Base-by-base conservation (phyloP, 2,888 invertebrate genomes). In the Strigamia maritima region DNA sequence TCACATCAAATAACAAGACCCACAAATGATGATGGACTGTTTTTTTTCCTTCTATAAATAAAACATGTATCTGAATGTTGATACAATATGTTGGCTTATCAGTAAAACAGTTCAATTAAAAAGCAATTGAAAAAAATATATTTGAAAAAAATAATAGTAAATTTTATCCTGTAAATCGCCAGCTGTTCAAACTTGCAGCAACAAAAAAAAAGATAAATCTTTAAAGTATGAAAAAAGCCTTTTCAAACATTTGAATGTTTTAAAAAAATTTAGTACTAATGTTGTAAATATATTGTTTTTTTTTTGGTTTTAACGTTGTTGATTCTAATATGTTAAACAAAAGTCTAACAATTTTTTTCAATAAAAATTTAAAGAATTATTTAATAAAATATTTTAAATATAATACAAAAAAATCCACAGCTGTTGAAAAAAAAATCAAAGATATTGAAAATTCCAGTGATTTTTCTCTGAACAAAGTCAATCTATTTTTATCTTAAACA, bases 111-210 rank as follows among this genome's bases (percentile, higher is more conserved):
- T 65, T 26, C 26, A 26, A 65, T 65, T 65, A 65, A 26, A 65
- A 49, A 49, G n/a, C 49, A 6, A 49, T 49, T 49, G 49, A n/a
- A n/a, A 19, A 19, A 2, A 7, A 6, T 44, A 6, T 44, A 12
- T 26, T 60, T 12, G 24, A 60, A 60, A 60, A 60, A 24, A 60
- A 19, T 14, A 60, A 60, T 19, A 10, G 19, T n/a, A 10, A 19
- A 60, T 60, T 60, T n/a, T 60, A 60, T 19, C n/a, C 24, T 65
- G 28, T 65, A 65, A 65, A 26, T 65, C 65, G 28, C 65, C 65
- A 65, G 65, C 65, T 65, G 65, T 28, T 65, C 26, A 65, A 65
- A 65, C 26, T 65, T 28, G 65, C 2, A 8, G 12, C 65, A 26
- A 10, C 12, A 24, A 26, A 16, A 10, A 24, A 26, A 65, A 65